Conservation (phyloP, 2,797 vertebrate species). For the Novumbra hubbsi region DNA sequence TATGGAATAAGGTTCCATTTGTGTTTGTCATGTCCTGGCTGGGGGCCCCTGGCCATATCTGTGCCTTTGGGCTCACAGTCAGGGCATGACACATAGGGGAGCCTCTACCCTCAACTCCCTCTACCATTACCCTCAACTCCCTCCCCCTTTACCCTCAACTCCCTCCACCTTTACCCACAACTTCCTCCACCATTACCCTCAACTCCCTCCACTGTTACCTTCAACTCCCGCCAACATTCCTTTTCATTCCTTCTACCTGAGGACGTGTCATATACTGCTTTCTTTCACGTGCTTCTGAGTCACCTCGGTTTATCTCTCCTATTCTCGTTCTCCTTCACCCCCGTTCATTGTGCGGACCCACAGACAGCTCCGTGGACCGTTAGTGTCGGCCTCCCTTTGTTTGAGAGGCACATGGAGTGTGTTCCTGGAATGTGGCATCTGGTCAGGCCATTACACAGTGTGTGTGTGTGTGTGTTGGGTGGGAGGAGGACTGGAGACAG, state of each 20-base stretch:
- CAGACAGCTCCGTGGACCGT: not conserved
- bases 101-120: no score
- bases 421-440: slow-evolving; percentile 73
- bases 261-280: slow-evolving; percentile 9
- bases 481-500: slow-evolving; percentile 43
- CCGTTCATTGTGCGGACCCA: not conserved
- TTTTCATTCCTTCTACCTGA: not conserved
- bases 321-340: not conserved
- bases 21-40: no score
- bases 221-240: no score
- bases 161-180: no score
- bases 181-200: no score
- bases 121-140: no score
- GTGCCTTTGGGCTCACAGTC: no score
- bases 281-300: not conserved
- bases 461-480: slow-evolving; percentile 35
- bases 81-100: no score
- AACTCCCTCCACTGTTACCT: no score
- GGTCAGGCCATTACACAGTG: slow-evolving; percentile 63
- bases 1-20: slow-evolving; percentile 23
- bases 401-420: slow-evolving; percentile 32
- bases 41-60: no score
- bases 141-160: no score
- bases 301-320: not conserved
- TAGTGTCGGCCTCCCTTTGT: not conserved